Conservation (phyloP, 1,140 invertebrate genomes). For the Aradophagus sp. region DNA sequence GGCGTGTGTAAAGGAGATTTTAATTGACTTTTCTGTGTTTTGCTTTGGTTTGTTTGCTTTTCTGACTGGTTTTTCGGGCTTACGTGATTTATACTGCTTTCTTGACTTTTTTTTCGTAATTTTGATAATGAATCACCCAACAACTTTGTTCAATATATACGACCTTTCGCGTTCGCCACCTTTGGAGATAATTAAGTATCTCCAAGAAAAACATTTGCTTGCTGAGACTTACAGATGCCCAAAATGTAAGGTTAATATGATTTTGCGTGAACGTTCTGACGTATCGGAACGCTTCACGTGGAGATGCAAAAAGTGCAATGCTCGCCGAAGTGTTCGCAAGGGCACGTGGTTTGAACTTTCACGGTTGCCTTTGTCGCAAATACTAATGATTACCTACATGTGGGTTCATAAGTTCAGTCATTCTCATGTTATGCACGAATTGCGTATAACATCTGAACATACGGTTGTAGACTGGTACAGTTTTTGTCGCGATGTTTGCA, state of each 20-base stretch:
- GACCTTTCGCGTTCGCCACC: not conserved
- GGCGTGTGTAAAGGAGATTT: too few relatives aligned
- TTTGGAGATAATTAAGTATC: constrained; percentile 1
- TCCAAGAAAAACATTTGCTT: not conserved
- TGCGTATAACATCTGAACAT: not conserved
- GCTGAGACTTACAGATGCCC: not conserved
- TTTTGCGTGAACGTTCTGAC: not conserved
- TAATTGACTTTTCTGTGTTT: too few relatives aligned
- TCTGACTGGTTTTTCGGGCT: too few relatives aligned
- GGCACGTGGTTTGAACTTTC: not conserved
- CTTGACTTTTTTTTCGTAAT: too few relatives aligned
- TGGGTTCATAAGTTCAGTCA: not conserved
- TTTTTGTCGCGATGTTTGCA: constrained; percentile 1
- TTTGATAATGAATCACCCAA: too few relatives aligned
- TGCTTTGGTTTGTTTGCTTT: too few relatives aligned
- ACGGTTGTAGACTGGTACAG: not conserved
- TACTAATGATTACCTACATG: not conserved
- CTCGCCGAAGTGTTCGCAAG: not conserved
- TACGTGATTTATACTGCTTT: too few relatives aligned
- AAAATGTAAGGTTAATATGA: not conserved
- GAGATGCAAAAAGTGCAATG: constrained; percentile 1
- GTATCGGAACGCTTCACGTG: not conserved
- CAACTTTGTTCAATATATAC: not conserved
- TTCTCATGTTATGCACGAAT: not conserved
- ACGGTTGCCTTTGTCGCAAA: not conserved